Evolutionary conservation across 30 jellyfish, hydroid and myxozoan genomes (phyloP).

Genomic region (Pseudorhiza aurosa): DNA sequence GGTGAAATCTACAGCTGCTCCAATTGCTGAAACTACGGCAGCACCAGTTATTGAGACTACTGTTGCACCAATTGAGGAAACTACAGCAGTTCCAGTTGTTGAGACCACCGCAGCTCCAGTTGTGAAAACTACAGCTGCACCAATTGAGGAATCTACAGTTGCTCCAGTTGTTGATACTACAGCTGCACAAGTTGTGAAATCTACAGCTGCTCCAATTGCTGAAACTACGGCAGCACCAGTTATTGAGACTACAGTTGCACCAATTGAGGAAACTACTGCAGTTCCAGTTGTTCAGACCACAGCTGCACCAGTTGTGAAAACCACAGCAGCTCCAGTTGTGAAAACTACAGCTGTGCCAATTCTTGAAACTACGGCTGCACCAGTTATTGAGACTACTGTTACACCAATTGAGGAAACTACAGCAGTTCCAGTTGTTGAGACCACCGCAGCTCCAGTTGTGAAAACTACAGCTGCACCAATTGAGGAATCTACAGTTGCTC

Average conservation of each 20-base stretch:
- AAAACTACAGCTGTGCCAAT: slow-evolving; percentile 1
- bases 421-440: slow-evolving; percentile 2
- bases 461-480: slow-evolving; percentile 22
- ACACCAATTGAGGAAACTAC: neutral
- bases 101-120: slow-evolving; percentile 1
- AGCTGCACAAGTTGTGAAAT: slow-evolving; percentile 4
- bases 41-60: neutral
- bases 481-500: slow-evolving; percentile 38
- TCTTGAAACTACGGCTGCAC: slow-evolving; percentile 13
- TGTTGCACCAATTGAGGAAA: slow-evolving; percentile 12
- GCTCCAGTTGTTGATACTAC: slow-evolving; percentile 9
- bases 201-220: slow-evolving; percentile 1
- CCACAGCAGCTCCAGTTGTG: slow-evolving; percentile 14
- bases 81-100: neutral
- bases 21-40: slow-evolving; percentile 5
- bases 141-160: neutral
- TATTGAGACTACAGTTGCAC: neutral
- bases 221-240: slow-evolving; percentile 13
- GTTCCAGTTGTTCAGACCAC: slow-evolving; percentile 6
- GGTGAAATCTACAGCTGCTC: neutral
- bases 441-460: slow-evolving; percentile 6
- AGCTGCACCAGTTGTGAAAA: neutral
- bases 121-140: slow-evolving; percentile 2
- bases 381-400: slow-evolving; percentile 2
- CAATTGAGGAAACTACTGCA: neutral